Conservation (phyloP, 2,113 vertebrate species). For the Bettongia penicillata region DNA sequence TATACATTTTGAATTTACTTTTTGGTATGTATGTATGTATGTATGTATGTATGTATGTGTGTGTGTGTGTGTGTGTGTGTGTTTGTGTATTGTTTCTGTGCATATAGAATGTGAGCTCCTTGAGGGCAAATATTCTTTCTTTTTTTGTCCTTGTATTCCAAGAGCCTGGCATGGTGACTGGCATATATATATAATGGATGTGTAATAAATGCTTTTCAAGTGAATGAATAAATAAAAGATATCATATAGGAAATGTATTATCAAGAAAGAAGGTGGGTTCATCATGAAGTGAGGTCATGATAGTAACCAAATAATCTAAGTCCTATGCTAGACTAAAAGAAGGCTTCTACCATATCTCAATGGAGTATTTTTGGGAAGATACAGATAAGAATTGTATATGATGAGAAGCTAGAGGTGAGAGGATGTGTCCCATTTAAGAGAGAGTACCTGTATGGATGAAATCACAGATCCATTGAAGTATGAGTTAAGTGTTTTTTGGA, state of each 20-base stretch:
- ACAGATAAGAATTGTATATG: background rate
- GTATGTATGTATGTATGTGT: no score
- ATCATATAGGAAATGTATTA: background rate
- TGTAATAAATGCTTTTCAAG: conserved; percentile 11
- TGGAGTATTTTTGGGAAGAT: background rate
- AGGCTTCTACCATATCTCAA: background rate
- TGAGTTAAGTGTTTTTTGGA: background rate
- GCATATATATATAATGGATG: background rate
- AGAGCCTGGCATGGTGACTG: background rate
- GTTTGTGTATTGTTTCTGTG: conserved; percentile 15
- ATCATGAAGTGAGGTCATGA: background rate
- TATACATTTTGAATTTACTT: background rate
- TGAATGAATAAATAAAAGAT: background rate
- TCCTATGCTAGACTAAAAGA: background rate
- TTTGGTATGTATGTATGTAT: background rate
- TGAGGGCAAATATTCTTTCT: conserved; percentile 25
- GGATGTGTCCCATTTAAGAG: background rate
- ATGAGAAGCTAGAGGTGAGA: background rate
- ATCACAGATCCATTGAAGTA: background rate
- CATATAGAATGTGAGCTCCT: conserved; percentile 9
- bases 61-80: no score
- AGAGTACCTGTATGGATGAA: background rate
- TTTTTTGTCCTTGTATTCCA: conserved; percentile 8
- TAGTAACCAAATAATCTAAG: background rate
- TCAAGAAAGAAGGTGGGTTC: background rate